Evolutionary conservation across 2,113 vertebrate genomes (phyloP).

Genomic region (Oenanthe oenanthe): DNA sequence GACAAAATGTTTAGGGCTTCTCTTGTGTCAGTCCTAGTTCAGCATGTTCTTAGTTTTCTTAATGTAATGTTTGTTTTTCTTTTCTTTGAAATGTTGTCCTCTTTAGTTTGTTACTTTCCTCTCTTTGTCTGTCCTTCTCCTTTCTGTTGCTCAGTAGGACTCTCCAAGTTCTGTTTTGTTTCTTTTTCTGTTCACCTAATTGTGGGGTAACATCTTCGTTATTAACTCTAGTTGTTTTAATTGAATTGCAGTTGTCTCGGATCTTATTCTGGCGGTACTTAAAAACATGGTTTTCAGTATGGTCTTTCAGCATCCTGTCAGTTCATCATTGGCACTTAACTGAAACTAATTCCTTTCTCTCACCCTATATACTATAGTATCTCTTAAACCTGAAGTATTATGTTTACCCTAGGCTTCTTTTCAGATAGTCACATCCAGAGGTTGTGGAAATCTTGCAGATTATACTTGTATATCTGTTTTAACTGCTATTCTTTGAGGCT

Average conservation of each 20-base stretch:
- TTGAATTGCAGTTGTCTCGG: not conserved
- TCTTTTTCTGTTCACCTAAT: not conserved
- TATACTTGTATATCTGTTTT: not conserved
- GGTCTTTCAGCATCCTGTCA: not conserved
- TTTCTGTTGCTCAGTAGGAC: not conserved
- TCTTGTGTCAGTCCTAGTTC: not conserved
- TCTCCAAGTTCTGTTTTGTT: not conserved
- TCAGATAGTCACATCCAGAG: not conserved
- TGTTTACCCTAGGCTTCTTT: not conserved
- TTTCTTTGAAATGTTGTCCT: not conserved
- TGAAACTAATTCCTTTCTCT: not conserved
- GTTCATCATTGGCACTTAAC: not conserved
- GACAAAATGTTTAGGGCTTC: no score
- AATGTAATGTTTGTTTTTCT: not conserved
- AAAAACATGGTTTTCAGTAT: not conserved
- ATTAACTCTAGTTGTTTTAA: not conserved
- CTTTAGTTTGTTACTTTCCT: not conserved
- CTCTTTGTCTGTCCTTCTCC: not conserved
- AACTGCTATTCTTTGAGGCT: not conserved
- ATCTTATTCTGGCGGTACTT: not conserved
- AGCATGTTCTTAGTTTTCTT: not conserved
- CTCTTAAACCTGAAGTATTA: not conserved
- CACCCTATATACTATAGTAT: accelerated
- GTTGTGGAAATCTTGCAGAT: not conserved
- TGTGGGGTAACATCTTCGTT: accelerated